Conservation (phyloP, 2,888 invertebrate species). For the Cantharis flavilabris region DNA sequence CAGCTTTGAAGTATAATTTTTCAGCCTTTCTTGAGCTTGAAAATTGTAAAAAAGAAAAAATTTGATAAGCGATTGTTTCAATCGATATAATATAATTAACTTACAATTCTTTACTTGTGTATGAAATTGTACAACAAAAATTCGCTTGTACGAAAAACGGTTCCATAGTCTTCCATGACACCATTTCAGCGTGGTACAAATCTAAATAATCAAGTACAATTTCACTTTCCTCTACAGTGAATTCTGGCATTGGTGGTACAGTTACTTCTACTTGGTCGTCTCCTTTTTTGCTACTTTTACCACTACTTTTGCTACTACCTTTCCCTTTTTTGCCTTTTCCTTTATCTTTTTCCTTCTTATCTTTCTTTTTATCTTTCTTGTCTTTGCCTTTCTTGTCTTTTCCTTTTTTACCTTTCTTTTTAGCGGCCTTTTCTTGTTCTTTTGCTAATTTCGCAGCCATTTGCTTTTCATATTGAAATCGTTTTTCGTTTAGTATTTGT, state of each 20-base stretch:
- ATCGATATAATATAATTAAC: too few relatives aligned
- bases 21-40: conserved; percentile 27
- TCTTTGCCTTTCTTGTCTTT: not conserved
- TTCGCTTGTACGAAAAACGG: conserved; percentile 35
- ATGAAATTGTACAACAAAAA: conserved; percentile 36
- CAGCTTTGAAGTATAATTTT: conserved; percentile 33
- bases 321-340: not conserved
- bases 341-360: conserved; percentile 6
- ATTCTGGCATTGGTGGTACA: conserved; percentile 18
- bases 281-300: not conserved
- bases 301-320: conserved; percentile 9
- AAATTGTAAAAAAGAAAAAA: not conserved
- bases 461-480: conserved; percentile 14
- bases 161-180: conserved; percentile 37
- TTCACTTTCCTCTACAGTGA: conserved; percentile 30
- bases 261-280: not conserved
- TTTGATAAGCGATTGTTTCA: too few relatives aligned
- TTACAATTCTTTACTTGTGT: conserved; percentile 22
- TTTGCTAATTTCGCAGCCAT: conserved; percentile 7
- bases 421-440: not conserved
- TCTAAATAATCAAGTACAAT: conserved; percentile 36
- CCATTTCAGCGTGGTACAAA: conserved; percentile 42
- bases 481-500: conserved; percentile 29
- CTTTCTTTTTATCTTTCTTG: not conserved
- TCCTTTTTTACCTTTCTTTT: conserved; percentile 18